phyloP scores from a whole-genome alignment of 2,888 invertebrate genomes.

The Melanargia galathea region DNA sequence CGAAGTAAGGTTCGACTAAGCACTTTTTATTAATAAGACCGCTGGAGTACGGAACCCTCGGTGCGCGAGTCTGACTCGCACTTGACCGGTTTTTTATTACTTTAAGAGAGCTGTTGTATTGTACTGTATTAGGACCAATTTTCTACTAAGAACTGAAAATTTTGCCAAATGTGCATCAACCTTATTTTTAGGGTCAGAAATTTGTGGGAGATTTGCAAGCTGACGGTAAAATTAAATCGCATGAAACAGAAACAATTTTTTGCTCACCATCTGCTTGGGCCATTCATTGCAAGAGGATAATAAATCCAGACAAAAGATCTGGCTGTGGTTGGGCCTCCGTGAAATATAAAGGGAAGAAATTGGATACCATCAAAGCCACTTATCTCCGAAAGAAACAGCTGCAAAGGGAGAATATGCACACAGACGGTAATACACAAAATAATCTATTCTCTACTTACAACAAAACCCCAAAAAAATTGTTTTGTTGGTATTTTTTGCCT shows the following conservation, averaged over 20 bases:
- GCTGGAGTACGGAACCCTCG: too few species aligned
- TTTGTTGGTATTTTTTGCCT: too few species aligned
- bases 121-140: too few species aligned
- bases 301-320: constrained; percentile 95
- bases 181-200: constrained; percentile 86
- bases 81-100: too few species aligned
- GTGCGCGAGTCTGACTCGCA: too few species aligned
- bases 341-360: constrained; percentile 92
- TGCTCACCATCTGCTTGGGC: constrained; percentile 97
- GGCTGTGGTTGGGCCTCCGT: constrained; percentile 97
- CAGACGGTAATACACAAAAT: constrained; percentile 60
- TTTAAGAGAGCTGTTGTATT: too few species aligned
- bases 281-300: constrained; percentile 94
- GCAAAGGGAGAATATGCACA: constrained; percentile 81
- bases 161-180: too few species aligned
- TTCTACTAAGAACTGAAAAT: too few species aligned
- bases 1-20: too few species aligned
- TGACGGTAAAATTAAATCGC: constrained; percentile 94
- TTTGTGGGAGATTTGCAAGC: constrained; percentile 93
- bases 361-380: constrained; percentile 93
- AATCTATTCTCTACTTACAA: too few species aligned
- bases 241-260: constrained; percentile 93
- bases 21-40: too few species aligned
- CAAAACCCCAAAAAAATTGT: too few species aligned
- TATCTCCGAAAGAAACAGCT: constrained; percentile 88